Conservation (phyloP, 2,888 invertebrate genomes). For the Folsomia candida region DNA sequence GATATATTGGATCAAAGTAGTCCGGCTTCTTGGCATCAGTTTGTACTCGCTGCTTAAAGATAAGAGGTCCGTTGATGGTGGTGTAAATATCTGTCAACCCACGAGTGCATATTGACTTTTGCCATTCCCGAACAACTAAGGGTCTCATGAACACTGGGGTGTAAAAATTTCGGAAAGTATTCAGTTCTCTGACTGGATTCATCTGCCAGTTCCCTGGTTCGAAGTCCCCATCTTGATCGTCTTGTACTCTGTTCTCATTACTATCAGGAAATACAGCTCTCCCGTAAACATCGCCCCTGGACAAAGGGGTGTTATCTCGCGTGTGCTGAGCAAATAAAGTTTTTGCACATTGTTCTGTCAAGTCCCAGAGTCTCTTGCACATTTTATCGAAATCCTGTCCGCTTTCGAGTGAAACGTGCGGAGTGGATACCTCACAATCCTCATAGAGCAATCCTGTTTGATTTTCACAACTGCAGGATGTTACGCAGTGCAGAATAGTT, state of each 20-base stretch:
- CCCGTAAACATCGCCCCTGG: not conserved
- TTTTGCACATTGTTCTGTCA: not conserved
- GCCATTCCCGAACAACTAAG: not conserved
- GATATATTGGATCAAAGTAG: not conserved
- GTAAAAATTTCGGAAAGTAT: not conserved
- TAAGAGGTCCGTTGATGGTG: not conserved
- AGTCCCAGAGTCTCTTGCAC: not conserved
- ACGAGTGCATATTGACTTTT: not conserved
- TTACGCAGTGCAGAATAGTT: slow-evolving; percentile 7
- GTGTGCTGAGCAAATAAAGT: not conserved
- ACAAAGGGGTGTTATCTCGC: not conserved
- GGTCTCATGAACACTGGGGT: not conserved
- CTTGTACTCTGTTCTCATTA: no score
- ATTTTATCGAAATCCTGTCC: not conserved
- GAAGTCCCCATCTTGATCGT: not conserved
- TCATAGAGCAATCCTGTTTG: not conserved
- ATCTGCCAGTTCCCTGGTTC: not conserved
- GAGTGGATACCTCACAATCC: not conserved
- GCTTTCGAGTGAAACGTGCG: not conserved
- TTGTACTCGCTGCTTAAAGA: not conserved
- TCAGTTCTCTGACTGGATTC: not conserved
- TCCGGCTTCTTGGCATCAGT: not conserved
- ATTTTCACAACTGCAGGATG: not conserved
- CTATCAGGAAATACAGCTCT: not conserved
- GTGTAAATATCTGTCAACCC: not conserved